Evolutionary conservation across 2,113 vertebrate species (phyloP).

Genomic region (Seriola quinqueradiata): DNA sequence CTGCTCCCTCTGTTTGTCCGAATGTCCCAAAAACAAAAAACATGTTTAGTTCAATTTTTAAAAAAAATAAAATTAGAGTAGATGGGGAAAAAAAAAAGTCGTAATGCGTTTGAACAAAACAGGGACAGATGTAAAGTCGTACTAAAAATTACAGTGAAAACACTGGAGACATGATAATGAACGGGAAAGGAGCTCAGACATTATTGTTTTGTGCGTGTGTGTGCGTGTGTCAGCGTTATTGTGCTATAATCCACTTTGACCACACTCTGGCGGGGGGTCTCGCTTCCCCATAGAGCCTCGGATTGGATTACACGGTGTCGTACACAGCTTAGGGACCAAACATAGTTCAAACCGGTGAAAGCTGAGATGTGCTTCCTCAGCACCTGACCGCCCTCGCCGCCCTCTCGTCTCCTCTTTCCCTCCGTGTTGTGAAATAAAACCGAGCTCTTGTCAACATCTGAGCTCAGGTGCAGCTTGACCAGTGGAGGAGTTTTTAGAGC

Average conservation of each 20-base stretch:
- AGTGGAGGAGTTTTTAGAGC: not conserved
- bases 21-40: not conserved
- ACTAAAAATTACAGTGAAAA: not conserved
- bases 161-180: conserved; percentile 25
- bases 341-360: conserved; percentile 47
- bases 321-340: conserved; percentile 50
- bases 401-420: not conserved
- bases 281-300: conserved; percentile 32
- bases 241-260: conserved; percentile 71
- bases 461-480: not conserved
- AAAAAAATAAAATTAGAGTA: not conserved
- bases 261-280: conserved; percentile 46
- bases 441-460: not conserved
- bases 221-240: conserved; percentile 35
- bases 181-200: not conserved
- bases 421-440: conserved; percentile 17
- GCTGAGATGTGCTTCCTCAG: conserved; percentile 38
- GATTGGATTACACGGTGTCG: conserved; percentile 71
- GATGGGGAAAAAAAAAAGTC: not conserved
- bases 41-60: conserved; percentile 12
- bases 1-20: not conserved
- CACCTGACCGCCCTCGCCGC: not conserved
- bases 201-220: conserved; percentile 25
- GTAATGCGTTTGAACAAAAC: conserved; percentile 16
- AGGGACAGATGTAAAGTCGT: conserved; percentile 40